phyloP scores from a whole-genome alignment of 2,797 vertebrate genomes.

The Cichlasoma orientale region DNA sequence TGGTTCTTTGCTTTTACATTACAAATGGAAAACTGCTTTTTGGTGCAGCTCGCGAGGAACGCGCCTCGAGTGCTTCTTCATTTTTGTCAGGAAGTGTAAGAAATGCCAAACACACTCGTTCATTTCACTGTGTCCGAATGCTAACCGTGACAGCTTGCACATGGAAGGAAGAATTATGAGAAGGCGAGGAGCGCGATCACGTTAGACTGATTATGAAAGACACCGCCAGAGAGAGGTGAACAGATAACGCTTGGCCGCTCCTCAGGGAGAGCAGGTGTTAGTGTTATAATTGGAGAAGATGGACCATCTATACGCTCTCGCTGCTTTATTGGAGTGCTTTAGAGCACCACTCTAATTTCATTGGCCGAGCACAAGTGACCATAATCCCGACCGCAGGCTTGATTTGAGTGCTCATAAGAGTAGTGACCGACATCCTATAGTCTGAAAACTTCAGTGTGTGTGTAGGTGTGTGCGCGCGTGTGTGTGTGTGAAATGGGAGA shows the following conservation, averaged over 20 bases:
- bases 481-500: slow-evolving; percentile 21
- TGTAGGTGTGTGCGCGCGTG: slow-evolving; percentile 13
- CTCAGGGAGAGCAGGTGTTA: slow-evolving; percentile 37
- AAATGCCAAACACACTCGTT: neutral
- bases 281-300: slow-evolving; percentile 63
- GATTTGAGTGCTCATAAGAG: slow-evolving; percentile 81
- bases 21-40: neutral
- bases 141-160: neutral
- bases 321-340: slow-evolving; percentile 69
- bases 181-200: neutral
- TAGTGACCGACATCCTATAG: slow-evolving; percentile 71
- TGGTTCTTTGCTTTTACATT: neutral
- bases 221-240: slow-evolving; percentile 17
- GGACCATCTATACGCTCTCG: slow-evolving; percentile 56
- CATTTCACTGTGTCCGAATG: neutral
- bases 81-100: neutral
- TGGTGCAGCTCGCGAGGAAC: neutral
- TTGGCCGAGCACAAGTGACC: slow-evolving; percentile 75
- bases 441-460: slow-evolving; percentile 49
- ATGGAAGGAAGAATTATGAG: neutral
- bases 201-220: slow-evolving; percentile 24
- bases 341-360: slow-evolving; percentile 77
- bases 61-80: neutral
- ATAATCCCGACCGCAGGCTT: slow-evolving; percentile 80
- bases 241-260: slow-evolving; percentile 25